Evolutionary conservation across 2,888 invertebrate genomes (phyloP).

Genomic region (Timema cristinae): DNA sequence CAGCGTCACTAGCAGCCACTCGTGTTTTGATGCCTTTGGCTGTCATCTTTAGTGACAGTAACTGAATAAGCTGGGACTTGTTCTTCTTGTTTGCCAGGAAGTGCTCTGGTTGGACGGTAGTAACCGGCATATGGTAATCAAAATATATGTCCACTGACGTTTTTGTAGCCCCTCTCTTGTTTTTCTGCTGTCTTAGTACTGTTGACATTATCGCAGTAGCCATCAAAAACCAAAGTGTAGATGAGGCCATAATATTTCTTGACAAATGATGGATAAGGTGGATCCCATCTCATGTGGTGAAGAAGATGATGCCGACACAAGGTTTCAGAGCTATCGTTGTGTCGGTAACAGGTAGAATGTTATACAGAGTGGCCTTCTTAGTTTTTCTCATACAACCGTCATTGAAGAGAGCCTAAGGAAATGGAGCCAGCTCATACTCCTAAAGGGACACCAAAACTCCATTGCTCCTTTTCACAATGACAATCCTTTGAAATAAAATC

Average conservation of each 20-base stretch:
- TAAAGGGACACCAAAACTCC: background rate
- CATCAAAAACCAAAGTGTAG: background rate
- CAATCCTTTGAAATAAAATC: background rate
- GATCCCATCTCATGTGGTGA: background rate
- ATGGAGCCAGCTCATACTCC: background rate
- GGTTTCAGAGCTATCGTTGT: too few species aligned
- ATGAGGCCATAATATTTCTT: background rate
- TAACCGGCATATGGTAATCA: background rate
- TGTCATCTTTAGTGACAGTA: background rate
- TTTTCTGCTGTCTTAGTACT: background rate
- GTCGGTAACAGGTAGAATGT: background rate
- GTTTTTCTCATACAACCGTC: background rate
- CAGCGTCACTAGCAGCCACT: background rate
- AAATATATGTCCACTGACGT: background rate
- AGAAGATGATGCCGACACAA: background rate
- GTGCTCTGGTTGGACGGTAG: background rate
- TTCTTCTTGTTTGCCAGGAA: background rate
- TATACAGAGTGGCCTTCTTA: background rate
- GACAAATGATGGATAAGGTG: background rate
- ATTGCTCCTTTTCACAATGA: background rate
- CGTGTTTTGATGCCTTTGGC: background rate
- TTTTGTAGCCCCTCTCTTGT: background rate
- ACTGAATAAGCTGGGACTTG: background rate
- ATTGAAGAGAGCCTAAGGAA: background rate
- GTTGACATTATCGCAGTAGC: background rate